A percentile compares a stretch with the other conserved stretches of the same genome.
phyloP scores from a whole-genome alignment of 2,113 vertebrate species.

The Pogonocichla stellata region DNA sequence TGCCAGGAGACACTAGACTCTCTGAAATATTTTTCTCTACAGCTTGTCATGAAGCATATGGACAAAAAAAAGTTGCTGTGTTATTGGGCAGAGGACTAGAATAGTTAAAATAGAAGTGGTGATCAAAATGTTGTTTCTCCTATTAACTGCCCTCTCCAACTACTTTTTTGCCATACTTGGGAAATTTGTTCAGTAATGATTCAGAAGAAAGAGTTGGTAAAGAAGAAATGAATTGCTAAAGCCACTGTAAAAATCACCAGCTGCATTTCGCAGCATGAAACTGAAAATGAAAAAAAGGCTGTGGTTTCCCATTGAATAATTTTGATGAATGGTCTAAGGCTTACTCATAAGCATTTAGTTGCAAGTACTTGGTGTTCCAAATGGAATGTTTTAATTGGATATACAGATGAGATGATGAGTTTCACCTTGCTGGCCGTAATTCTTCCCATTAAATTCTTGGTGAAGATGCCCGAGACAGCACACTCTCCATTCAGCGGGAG shows the following conservation, averaged over 20 bases:
- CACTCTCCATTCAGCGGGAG: not conserved
- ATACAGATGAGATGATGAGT: constrained; percentile 1
- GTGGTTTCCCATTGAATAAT: constrained; percentile 48
- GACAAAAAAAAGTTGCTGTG: not conserved
- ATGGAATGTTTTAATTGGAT: constrained; percentile 15
- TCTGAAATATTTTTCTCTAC: not conserved
- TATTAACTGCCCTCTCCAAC: not conserved
- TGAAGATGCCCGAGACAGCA: not conserved
- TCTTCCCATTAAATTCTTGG: not conserved
- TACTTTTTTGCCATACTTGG: not conserved
- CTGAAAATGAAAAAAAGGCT: not conserved
- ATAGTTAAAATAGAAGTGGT: not conserved
- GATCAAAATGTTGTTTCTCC: not conserved
- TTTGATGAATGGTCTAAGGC: constrained; percentile 43
- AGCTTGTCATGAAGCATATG: not conserved
- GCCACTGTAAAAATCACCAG: not conserved
- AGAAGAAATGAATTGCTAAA: constrained; percentile 28
- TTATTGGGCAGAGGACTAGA: not conserved
- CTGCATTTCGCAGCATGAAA: not conserved
- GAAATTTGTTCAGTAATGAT: not conserved
- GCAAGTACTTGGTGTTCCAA: constrained; percentile 1
- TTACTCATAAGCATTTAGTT: constrained; percentile 10
- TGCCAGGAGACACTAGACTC: not conserved
- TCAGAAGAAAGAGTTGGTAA: not conserved
- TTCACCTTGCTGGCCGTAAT: constrained; percentile 33